Evolutionary conservation across 2,797 vertebrate genomes (phyloP), one percentile per base, ranked within the genome.

Genomic region (Hyperoplus immaculatus): DNA sequence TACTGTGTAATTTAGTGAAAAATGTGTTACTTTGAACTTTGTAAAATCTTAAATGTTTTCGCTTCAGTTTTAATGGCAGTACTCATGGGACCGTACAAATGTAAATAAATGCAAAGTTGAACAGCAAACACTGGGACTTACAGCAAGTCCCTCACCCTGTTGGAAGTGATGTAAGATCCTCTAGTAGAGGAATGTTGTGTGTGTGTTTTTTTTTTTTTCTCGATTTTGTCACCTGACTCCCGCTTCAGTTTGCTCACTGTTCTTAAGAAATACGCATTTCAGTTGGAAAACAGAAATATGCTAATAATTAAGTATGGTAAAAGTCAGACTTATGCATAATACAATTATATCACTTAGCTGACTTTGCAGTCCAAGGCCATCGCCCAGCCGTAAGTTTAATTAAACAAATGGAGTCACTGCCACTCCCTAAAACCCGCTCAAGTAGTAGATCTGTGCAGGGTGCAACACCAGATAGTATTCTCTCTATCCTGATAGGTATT

Each of bases 321-420:
- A 21, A n/a, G 42, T 29, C 29, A 29, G 29, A 29, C 29, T 29
- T 29, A 49, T 72, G 38, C 51, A 43, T 54, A 43, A 74, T 72
- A 54, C 61, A 59, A 49, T n/a, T 49, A 43, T 72, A 53, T 71
- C 50, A 45, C 49, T 83, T 61, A 75, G 69, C 78, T 72, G 53
- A 71, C 21, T 69, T 77, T 7, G 59, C 64, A 67, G n/a, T 84
- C 57, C 7, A 56, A 66, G 63, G 6, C 43, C 39, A 29, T 80
- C 0, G 11, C 45, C 46, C 46, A n/a, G 18, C 70, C 59, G 69
- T 70, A 73, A 54, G 18, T 70, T 75, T 16, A 81, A 53, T 68
- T 43, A 72, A 75, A 71, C 45, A 29, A 59, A 57, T 72, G 60
- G 9, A 15, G 38, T 64, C 46, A 36, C 50, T 21, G 74, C 67